Evolutionary conservation across 1,140 invertebrate genomes (phyloP).

Genomic region (Teleopsis dalmanni): DNA sequence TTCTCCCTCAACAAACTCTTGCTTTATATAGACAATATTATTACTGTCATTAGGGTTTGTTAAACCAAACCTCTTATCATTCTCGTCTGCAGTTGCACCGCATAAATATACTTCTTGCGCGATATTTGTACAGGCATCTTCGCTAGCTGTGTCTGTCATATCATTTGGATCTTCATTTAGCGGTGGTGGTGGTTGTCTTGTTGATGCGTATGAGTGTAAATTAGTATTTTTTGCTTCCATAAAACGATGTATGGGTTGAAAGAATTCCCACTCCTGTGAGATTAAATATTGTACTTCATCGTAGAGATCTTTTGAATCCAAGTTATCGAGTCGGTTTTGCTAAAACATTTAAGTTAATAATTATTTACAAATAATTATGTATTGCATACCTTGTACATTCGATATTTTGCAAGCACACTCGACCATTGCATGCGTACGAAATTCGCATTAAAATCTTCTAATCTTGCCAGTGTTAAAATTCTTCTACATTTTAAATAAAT

Average conservation of each 20-base stretch:
- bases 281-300: slow-evolving; percentile 19
- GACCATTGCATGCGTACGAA: slow-evolving; percentile 37
- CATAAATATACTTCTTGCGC: not conserved
- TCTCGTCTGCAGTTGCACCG: slow-evolving; percentile 11
- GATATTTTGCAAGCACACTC: slow-evolving; percentile 31
- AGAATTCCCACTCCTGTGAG: slow-evolving; percentile 38
- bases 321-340: slow-evolving; percentile 11
- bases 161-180: not conserved
- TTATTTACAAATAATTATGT: not conserved
- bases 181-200: slow-evolving; percentile 10
- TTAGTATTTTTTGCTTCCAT: slow-evolving; percentile 36
- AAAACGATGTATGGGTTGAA: slow-evolving; percentile 28
- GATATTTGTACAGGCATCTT: not conserved
- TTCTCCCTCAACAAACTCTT: not conserved
- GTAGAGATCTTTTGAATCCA: slow-evolving; percentile 14
- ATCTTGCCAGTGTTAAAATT: slow-evolving; percentile 24
- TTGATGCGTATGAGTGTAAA: slow-evolving; percentile 36
- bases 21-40: slow-evolving; percentile 11
- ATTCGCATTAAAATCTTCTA: slow-evolving; percentile 29
- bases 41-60: slow-evolving; percentile 1
- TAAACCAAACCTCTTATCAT: slow-evolving; percentile 6
- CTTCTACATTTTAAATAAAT: slow-evolving; percentile 16
- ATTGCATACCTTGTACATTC: slow-evolving; percentile 23
- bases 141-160: not conserved
- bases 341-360: slow-evolving; percentile 4